Conservation (phyloP, 2,797 vertebrate genomes). For the Bovichtus variegatus region DNA sequence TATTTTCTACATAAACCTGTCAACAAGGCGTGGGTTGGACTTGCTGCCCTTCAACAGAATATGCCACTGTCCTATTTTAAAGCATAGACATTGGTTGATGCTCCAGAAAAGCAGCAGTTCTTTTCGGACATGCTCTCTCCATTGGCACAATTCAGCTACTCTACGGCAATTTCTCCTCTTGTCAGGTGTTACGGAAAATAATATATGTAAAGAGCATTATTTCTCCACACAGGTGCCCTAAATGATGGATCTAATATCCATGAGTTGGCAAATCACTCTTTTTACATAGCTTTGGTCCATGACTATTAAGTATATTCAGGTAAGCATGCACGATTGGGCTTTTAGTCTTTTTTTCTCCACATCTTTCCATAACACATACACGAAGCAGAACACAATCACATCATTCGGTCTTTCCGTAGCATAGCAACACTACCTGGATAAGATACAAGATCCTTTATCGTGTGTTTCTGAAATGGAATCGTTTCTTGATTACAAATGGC, state of each 20-base stretch:
- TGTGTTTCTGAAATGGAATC: neutral
- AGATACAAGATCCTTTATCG: too few species aligned
- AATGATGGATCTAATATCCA: neutral
- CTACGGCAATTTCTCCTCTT: neutral
- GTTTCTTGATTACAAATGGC: neutral
- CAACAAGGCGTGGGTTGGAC: conserved; percentile 20
- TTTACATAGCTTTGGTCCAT: neutral
- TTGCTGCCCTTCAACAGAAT: conserved; percentile 29
- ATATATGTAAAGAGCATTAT: conserved; percentile 1
- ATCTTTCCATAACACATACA: too few species aligned
- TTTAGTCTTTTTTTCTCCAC: neutral
- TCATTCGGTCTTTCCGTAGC: neutral
- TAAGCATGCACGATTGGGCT: neutral
- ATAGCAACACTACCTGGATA: neutral
- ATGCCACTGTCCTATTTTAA: conserved; percentile 35
- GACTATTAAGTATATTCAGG: neutral
- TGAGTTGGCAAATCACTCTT: neutral
- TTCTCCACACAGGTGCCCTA: neutral
- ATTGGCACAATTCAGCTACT: neutral
- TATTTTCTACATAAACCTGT: conserved; percentile 24
- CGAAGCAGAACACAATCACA: neutral
- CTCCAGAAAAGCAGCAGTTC: conserved; percentile 23
- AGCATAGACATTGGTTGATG: conserved; percentile 11
- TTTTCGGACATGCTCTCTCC: conserved; percentile 1
- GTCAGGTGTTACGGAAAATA: neutral